These are phyloP conservation scores for Campylomormyrus tamandua DNA, from an alignment of 2,113 vertebrate species.

Conservation along the genomic window DNA sequence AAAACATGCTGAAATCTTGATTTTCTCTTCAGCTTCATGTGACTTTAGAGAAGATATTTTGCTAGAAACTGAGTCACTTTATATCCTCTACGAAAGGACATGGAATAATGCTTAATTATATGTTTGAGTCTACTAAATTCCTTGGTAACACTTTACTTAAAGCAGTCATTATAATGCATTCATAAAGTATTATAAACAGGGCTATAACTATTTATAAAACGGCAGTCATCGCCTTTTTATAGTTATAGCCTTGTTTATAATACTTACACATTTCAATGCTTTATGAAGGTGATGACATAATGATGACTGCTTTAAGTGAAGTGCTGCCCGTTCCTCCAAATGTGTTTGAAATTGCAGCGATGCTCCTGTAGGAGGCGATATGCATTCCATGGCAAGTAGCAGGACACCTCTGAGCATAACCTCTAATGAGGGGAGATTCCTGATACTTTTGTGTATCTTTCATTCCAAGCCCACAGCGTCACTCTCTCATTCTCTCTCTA, in stretches of 20 bases:
- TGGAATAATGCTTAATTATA: neutral
- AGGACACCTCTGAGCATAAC: neutral
- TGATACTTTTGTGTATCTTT: neutral
- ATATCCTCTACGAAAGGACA: neutral
- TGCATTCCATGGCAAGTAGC: neutral
- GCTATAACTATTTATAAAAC: neutral
- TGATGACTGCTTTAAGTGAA: neutral
- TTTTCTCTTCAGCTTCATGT: neutral
- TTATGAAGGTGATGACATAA: neutral
- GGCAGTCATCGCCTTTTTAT: neutral
- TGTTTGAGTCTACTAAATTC: neutral
- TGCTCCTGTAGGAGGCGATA: neutral
- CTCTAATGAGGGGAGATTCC: neutral
- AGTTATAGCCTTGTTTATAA: neutral
- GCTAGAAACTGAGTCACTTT: neutral
- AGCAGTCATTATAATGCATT: neutral
- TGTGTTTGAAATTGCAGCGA: neutral
- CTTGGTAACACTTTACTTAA: neutral
- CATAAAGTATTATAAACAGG: neutral
- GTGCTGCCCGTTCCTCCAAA: neutral
- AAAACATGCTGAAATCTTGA: neutral
- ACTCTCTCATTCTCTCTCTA: neutral
- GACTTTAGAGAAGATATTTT: neutral
- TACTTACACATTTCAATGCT: neutral
- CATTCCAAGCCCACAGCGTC: neutral